A percentile compares a stretch with the other conserved stretches of the same genome.
Conservation (phyloP, 1,140 invertebrate species). For the Laupala kohalensis region DNA sequence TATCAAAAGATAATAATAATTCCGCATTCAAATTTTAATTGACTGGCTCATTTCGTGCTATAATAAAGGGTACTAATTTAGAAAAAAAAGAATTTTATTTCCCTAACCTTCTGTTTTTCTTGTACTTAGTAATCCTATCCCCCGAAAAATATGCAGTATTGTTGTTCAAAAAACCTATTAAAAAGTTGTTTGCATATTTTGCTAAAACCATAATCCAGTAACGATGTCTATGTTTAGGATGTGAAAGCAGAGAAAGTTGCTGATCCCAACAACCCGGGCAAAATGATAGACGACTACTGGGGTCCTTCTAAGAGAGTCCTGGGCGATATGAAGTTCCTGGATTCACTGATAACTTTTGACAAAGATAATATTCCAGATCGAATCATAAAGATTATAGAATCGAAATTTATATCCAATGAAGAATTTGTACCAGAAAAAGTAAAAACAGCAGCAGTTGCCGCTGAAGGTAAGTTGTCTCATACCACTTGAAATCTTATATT, state of each 20-base stretch:
- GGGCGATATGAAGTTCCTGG: constrained; percentile 82
- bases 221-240: constrained; percentile 45
- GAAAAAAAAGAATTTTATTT: too few species aligned
- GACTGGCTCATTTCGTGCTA: too few species aligned
- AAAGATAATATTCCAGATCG: constrained; percentile 78
- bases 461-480: constrained; percentile 24
- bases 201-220: too few species aligned
- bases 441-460: constrained; percentile 39
- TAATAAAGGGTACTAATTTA: too few species aligned
- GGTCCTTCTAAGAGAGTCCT: constrained; percentile 79
- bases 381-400: constrained; percentile 71
- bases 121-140: too few species aligned
- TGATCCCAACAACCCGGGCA: constrained; percentile 53
- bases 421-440: constrained; percentile 88
- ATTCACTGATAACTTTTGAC: constrained; percentile 71
- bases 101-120: too few species aligned
- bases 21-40: too few species aligned
- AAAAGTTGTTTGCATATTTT: too few species aligned
- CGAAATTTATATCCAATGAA: constrained; percentile 68
- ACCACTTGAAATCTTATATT: not conserved
- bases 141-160: too few species aligned
- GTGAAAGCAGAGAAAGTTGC: constrained; percentile 72
- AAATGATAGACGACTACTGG: constrained; percentile 87
- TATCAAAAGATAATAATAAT: too few species aligned
- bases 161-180: too few species aligned